Conservation (phyloP, 2,797 vertebrate genomes). For the Gymnothorax javanicus region DNA sequence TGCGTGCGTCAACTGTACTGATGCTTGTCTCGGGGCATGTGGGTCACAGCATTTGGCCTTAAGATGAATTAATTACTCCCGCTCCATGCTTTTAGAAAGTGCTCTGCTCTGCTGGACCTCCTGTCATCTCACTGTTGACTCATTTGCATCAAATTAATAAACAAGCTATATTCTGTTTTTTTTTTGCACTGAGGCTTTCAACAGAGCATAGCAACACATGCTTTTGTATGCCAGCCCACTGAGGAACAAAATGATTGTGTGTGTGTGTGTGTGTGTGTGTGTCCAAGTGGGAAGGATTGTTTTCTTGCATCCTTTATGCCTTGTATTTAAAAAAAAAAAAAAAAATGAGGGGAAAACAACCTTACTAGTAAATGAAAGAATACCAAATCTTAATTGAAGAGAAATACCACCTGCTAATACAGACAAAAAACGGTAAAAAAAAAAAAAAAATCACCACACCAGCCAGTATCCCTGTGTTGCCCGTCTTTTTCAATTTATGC, state of each 20-base stretch:
- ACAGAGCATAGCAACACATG: neutral
- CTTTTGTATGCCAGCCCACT: neutral
- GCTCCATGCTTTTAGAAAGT: neutral
- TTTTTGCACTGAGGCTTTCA: neutral
- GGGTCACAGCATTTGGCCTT: neutral
- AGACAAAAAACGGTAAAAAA: no score
- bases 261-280: neutral
- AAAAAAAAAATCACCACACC: no score
- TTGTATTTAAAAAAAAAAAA: no score
- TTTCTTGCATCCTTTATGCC: no score
- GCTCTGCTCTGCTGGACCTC: neutral
- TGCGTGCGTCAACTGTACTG: neutral
- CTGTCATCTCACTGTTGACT: slow-evolving; percentile 13
- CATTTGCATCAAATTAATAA: neutral
- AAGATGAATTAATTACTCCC: neutral
- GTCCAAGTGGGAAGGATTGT: no score
- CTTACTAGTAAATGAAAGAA: no score
- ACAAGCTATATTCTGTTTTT: neutral
- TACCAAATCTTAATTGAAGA: no score
- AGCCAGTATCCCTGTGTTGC: no score
- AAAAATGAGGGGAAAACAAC: no score
- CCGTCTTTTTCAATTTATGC: no score
- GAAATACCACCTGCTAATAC: no score
- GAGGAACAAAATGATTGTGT: neutral
- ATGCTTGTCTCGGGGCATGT: neutral